Evolutionary conservation across 2,888 invertebrate genomes (phyloP).

Genomic region (Tanypteryx hageni): DNA sequence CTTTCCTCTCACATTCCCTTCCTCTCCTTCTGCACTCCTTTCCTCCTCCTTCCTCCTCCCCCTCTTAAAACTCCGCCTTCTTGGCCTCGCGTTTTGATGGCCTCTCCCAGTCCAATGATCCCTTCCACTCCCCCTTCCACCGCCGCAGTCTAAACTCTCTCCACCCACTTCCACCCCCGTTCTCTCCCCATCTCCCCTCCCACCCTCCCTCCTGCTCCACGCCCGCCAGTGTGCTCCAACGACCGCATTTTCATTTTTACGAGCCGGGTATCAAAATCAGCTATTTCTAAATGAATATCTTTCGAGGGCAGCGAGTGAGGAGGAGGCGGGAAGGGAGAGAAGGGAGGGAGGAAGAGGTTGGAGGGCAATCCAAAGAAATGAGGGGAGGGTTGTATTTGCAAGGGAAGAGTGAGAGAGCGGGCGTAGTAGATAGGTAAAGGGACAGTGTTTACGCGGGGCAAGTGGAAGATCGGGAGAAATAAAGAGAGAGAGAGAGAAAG

Average conservation of each 20-base stretch:
- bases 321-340: not conserved
- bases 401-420: not conserved
- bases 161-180: not conserved
- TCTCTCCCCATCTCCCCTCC: not conserved
- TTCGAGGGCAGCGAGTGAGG: not conserved
- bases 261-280: constrained; percentile 59
- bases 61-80: not conserved
- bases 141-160: no score
- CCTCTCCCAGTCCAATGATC: not conserved
- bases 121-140: not conserved
- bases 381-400: not conserved
- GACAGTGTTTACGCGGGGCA: no score
- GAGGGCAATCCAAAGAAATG: not conserved
- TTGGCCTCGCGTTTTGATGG: not conserved
- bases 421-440: not conserved
- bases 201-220: not conserved
- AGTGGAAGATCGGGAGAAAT: not conserved
- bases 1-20: not conserved
- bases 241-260: constrained; percentile 59
- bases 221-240: constrained; percentile 13
- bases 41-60: not conserved
- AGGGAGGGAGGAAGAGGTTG: not conserved
- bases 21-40: not conserved
- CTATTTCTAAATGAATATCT: constrained; percentile 62
- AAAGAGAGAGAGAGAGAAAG: not conserved